Evolutionary conservation across 2,888 invertebrate genomes (phyloP), one percentile per base, ranked within the genome.

Genomic region (Druceiella hillmani): DNA sequence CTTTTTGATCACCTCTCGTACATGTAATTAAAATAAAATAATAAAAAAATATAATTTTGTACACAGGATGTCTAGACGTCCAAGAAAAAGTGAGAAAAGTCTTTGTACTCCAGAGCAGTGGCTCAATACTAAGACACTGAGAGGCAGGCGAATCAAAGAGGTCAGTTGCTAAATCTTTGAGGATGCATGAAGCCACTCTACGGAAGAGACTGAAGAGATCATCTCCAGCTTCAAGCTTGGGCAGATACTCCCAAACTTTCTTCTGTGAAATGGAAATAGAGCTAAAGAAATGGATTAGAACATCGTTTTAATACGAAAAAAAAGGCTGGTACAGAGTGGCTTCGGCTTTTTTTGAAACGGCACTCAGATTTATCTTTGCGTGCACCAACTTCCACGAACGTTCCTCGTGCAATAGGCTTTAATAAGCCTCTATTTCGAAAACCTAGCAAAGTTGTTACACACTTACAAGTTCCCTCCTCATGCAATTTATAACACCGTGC

Each of bases 201-300:
- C 30, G 37, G 17, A 37, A 37, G 27, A 30, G 37, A 37, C 31
- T 37, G 31, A 37, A 28, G 28, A 35, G 35, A 35, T 35, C 24
- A 26, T 37, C 37, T 31, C 37, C 37, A 37, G 30, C 31, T 22
- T 31, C 31, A 37, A 37, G 25, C 28, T 31, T 37, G 37, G 31
- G 37, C 30, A 37, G 37, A 31, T 37, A 37, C 37, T 37, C 37
- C 31, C 15, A 37, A 37, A 36, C 36, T 9, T 16, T 14, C 6
- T n/a, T n/a, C n/a, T n/a, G n/a, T n/a, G 31, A 37, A 37, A 37
- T 37, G 37, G 37, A 37, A 37, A 27, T 31, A 24, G 25, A 37
- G 25, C 37, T 37, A 37, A 24, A 31, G 11, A 15, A 37, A 37
- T 35, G 31, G 37, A 17, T 37, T 37, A 37, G 31, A 37, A 31